A percentile compares a stretch with the other conserved stretches of the same genome.
phyloP scores from a whole-genome alignment of 2,797 vertebrate species.

The Xiphorhynchus erythropygius region DNA sequence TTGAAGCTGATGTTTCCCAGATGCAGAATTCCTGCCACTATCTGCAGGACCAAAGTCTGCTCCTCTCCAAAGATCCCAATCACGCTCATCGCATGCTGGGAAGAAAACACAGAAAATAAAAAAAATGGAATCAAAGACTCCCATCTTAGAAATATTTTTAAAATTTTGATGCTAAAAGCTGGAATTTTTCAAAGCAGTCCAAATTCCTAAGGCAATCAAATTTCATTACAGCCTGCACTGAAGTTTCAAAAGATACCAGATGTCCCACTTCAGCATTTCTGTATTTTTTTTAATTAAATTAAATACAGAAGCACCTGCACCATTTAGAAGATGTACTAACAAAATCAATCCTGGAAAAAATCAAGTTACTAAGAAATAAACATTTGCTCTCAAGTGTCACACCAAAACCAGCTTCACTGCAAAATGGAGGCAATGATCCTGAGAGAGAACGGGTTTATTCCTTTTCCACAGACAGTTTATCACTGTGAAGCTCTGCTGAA shows the following conservation, averaged over 20 bases:
- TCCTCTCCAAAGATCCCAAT: constrained; percentile 91
- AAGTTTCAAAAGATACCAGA: neutral
- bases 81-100: constrained; percentile 94
- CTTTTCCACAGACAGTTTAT: neutral
- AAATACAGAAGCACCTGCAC: neutral
- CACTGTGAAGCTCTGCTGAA: neutral
- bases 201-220: neutral
- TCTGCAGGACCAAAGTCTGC: constrained; percentile 90
- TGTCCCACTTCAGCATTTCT: neutral
- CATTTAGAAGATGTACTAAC: neutral
- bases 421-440: neutral
- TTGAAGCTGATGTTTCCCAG: constrained; percentile 96
- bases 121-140: neutral
- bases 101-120: constrained; percentile 2
- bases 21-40: constrained; percentile 94
- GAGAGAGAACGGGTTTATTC: neutral
- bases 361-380: neutral
- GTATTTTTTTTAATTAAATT: neutral
- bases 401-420: neutral
- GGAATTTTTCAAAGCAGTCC: neutral
- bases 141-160: neutral
- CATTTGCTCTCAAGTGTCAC: neutral
- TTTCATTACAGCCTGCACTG: neutral
- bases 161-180: neutral
- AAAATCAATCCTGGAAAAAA: neutral